Percentiles rank a stretch among this genome's conserved stretches.
phyloP scores from a whole-genome alignment of 2,797 vertebrate genomes.

The Sus cebifrons region DNA sequence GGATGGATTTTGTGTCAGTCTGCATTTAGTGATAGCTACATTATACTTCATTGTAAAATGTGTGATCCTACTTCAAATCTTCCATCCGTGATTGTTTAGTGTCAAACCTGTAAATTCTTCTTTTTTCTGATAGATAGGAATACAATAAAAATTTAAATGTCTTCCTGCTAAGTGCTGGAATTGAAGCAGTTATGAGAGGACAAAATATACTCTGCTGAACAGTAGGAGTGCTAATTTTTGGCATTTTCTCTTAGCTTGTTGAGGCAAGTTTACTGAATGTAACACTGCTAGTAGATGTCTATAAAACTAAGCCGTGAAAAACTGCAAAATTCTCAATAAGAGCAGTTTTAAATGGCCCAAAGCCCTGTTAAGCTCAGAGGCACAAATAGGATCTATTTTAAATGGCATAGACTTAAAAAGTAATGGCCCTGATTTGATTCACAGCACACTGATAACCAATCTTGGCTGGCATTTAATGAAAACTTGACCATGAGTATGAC shows the following conservation, averaged over 20 bases:
- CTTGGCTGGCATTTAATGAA: conserved; percentile 48
- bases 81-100: conserved; percentile 81
- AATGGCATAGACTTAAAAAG: conserved; percentile 65
- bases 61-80: conserved; percentile 72
- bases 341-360: conserved; percentile 67
- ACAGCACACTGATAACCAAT: conserved; percentile 37
- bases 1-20: conserved; percentile 78
- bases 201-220: conserved; percentile 81
- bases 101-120: conserved; percentile 76
- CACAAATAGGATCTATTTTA: conserved; percentile 68
- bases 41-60: conserved; percentile 61
- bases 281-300: conserved; percentile 73
- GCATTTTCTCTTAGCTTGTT: conserved; percentile 83
- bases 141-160: conserved; percentile 87
- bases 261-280: conserved; percentile 76
- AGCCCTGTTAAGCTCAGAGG: conserved; percentile 63
- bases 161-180: conserved; percentile 86
- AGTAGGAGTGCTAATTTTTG: conserved; percentile 83
- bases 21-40: conserved; percentile 79
- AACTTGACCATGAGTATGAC: neutral
- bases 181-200: conserved; percentile 79
- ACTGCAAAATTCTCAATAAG: conserved; percentile 74
- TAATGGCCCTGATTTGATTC: conserved; percentile 68
- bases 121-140: conserved; percentile 76
- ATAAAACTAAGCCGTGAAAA: conserved; percentile 81